These are phyloP conservation scores for Megaceryle torquata DNA, from an alignment of 2,113 vertebrate species.

Conservation along the genomic window DNA sequence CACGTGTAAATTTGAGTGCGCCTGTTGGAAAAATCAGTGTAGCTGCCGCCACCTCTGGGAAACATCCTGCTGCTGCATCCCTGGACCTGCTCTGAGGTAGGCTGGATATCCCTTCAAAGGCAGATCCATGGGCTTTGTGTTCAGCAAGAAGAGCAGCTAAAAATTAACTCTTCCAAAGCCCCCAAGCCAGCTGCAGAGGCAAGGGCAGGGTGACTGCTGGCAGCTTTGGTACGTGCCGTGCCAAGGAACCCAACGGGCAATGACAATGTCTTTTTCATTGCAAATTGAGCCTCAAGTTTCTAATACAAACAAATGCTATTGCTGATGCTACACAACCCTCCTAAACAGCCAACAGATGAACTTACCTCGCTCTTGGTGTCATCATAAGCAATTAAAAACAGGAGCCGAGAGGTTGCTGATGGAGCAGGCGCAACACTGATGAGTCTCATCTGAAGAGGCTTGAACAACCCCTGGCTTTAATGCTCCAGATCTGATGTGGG, in stretches of 20 bases:
- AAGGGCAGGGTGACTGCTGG: accelerated
- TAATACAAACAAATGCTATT: not conserved
- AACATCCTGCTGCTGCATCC: not conserved
- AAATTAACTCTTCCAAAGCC: not conserved
- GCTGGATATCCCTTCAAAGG: not conserved
- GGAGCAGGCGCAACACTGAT: not conserved
- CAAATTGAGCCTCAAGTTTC: not conserved
- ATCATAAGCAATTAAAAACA: not conserved
- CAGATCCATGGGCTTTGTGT: not conserved
- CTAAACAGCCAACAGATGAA: not conserved
- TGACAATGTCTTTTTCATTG: not conserved
- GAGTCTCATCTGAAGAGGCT: not conserved
- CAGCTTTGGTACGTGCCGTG: no score
- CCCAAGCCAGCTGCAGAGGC: not conserved
- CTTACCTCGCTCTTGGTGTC: not conserved
- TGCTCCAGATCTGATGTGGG: accelerated
- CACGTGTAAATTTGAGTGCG: not conserved
- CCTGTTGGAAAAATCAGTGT: not conserved
- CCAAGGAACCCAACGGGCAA: not conserved
- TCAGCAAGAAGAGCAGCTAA: not conserved
- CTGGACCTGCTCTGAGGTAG: not conserved
- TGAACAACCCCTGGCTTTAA: not conserved
- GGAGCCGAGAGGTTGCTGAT: not conserved
- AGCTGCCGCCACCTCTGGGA: not conserved
- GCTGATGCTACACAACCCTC: not conserved